Evolutionary conservation across 1,140 invertebrate genomes (phyloP).

Genomic region (Drosophila lowei): DNA sequence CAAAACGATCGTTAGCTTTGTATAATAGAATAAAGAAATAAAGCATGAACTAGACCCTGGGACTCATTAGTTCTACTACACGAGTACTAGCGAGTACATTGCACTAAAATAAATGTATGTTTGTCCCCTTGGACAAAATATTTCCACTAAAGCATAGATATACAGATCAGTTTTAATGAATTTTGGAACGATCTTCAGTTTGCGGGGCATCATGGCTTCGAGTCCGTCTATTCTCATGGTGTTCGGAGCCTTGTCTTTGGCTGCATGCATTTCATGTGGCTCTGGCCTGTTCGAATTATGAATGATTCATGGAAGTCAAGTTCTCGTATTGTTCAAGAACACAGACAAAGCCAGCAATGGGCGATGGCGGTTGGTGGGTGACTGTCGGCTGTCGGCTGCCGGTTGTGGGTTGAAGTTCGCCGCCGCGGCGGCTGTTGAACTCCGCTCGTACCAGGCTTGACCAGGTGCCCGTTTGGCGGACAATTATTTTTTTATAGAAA

Average conservation of each 20-base stretch:
- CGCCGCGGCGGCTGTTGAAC: constrained; percentile 55
- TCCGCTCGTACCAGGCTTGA: constrained; percentile 12
- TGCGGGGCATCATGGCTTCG: constrained; percentile 15
- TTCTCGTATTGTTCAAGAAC: constrained; percentile 13
- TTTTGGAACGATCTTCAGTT: no score
- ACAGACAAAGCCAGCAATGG: constrained; percentile 33
- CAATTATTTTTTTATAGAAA: constrained; percentile 19
- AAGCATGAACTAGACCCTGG: no score
- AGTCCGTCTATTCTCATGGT: constrained; percentile 21
- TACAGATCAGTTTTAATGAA: no score
- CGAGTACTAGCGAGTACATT: no score
- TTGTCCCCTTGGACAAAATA: no score
- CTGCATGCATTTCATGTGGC: constrained; percentile 36
- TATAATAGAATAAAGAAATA: no score
- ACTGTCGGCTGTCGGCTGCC: not conserved
- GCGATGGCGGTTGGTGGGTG: not conserved
- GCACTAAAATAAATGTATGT: no score
- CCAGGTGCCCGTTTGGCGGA: constrained; percentile 28
- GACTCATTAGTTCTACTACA: no score
- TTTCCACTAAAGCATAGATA: no score
- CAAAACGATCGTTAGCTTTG: no score
- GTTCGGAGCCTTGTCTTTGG: constrained; percentile 26
- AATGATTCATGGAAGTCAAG: constrained; percentile 45
- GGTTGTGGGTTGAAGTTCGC: constrained; percentile 64
- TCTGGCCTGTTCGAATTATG: constrained; percentile 36